Conservation (phyloP, 2,888 invertebrate genomes). For the Acanthoscelides obtectus region DNA sequence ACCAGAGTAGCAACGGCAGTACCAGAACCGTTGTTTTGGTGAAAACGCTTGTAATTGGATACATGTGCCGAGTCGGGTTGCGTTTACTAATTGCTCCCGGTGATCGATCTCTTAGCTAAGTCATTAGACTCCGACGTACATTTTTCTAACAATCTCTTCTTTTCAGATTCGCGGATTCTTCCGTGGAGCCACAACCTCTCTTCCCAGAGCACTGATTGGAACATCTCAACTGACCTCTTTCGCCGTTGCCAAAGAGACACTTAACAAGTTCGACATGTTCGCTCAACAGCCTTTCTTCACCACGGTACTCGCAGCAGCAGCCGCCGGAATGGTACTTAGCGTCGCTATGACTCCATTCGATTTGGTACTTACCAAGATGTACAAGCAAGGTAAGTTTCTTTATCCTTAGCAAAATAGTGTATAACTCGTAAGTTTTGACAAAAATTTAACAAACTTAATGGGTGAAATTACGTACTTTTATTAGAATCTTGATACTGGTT, state of each 20-base stretch:
- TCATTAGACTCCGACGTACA: no score
- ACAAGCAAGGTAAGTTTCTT: constrained; percentile 70
- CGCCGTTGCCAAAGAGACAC: constrained; percentile 56
- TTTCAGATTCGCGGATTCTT: constrained; percentile 60
- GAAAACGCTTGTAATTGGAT: no score
- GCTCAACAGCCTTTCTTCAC: constrained; percentile 51
- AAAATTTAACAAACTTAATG: no score
- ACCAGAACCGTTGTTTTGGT: no score
- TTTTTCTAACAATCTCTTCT: background rate
- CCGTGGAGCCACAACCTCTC: constrained; percentile 68
- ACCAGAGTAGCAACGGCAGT: no score
- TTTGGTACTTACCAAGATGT: constrained; percentile 78
- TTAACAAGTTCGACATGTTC: constrained; percentile 38
- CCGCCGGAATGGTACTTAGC: constrained; percentile 72
- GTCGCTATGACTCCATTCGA: constrained; percentile 81
- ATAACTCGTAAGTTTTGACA: no score
- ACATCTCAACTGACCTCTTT: constrained; percentile 80
- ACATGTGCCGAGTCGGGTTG: no score
- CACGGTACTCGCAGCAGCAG: constrained; percentile 62
- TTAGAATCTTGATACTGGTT: no score
- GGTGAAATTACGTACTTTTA: no score
- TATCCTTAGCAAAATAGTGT: background rate
- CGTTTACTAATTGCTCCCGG: no score
- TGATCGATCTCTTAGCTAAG: no score
- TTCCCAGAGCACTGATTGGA: constrained; percentile 72